Evolutionary conservation across 2,113 vertebrate species (phyloP).

Genomic region (Nesoenas mayeri): DNA sequence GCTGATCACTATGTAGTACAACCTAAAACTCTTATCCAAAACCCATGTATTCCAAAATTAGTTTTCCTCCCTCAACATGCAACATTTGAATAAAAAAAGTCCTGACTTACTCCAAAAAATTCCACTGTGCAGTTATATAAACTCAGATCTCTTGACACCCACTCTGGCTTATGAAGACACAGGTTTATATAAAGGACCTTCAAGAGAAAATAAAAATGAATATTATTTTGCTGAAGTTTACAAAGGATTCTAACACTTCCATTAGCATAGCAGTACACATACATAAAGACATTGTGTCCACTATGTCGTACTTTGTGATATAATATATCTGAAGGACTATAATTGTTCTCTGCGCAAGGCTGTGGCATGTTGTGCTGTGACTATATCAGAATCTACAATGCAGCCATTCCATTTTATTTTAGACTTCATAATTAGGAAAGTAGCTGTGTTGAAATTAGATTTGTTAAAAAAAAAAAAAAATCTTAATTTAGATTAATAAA

Average conservation of each 20-base stretch:
- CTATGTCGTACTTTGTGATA: neutral
- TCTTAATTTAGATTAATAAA: conserved; percentile 5
- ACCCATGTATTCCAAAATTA: conserved; percentile 51
- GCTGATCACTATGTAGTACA: neutral
- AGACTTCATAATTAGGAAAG: conserved; percentile 10
- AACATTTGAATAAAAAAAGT: conserved; percentile 64
- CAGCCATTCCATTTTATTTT: conserved; percentile 27
- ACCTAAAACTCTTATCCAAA: conserved; percentile 50
- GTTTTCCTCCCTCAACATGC: conserved; percentile 46
- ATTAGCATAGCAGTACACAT: neutral
- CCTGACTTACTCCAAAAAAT: conserved; percentile 58
- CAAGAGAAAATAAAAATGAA: conserved; percentile 26
- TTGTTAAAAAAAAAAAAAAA: neutral
- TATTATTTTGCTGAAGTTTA: conserved; percentile 15
- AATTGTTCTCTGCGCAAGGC: neutral
- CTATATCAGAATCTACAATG: neutral
- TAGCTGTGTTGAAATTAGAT: neutral
- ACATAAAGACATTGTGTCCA: neutral
- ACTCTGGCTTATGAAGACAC: conserved; percentile 54
- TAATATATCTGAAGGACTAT: conserved; percentile 11
- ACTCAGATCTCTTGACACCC: conserved; percentile 60
- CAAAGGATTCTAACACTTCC: neutral
- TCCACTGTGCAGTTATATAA: conserved; percentile 43
- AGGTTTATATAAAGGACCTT: conserved; percentile 47
- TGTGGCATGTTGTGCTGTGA: neutral